Evolutionary conservation across 1,140 invertebrate species (phyloP), one percentile per base, ranked within the genome.

Genomic region (Helicoverpa zea): DNA sequence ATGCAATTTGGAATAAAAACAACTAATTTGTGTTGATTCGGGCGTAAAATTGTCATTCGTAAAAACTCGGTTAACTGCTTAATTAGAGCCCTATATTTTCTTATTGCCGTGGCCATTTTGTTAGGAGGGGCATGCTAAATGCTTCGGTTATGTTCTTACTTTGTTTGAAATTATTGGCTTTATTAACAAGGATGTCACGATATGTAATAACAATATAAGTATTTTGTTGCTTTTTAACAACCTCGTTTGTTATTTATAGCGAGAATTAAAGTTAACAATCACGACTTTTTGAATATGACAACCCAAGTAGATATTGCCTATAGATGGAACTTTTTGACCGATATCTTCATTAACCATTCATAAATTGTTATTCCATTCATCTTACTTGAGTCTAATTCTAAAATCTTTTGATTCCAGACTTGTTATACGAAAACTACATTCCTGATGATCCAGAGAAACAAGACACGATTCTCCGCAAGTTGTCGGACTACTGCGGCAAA

Each of bases 401-500:
- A 35, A 30, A 52, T 52, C 58, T 35, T 43, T 54, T 4, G n/a
- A 72, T 73, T 96, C 59, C 94, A 97, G 97, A 95, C 81, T 95
- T 97, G 30, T 89, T 97, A 0, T 91, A 96, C 70, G 87, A 96
- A 29, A 95, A 97, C 88, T 96, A 97, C 81, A 87, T 95, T 3
- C 95, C 96, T 30, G 94, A 95, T 76, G 92, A 95, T 68, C 93
- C 88, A 1, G 94, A 95, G 43, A 95, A 95, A 73, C 95, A 97
- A 80, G 91, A 96, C 61, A 96, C 96, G 75, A 96, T 97, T 52
- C 94, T 97, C 1, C 86, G 95, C 4, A 96, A 96, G 82, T 91
- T 98, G 18, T 95, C 96, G 0, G 92, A 95, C 10, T 98, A 97
- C 84, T 98, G 97, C 86, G 97, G 96, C 4, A 97, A 97, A 83